A percentile compares a stretch with the other conserved stretches of the same genome.
Evolutionary conservation across 1,140 invertebrate species (phyloP).

Genomic region (Chironomus striatipennis): DNA sequence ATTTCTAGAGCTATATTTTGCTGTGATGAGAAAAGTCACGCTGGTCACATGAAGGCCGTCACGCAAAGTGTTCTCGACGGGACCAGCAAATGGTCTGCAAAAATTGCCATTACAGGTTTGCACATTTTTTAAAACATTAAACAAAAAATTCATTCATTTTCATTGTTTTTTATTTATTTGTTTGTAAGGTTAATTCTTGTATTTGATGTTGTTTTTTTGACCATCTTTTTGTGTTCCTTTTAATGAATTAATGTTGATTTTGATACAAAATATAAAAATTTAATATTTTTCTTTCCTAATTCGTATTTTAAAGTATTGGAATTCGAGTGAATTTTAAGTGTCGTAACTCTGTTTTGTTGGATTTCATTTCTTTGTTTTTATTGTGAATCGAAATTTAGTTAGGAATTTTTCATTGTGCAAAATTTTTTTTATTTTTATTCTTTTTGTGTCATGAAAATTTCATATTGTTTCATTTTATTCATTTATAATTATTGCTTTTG

Average conservation of each 20-base stretch:
- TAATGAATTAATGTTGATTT: not conserved
- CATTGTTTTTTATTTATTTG: not conserved
- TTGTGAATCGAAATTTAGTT: too few species aligned
- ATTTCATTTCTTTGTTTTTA: too few species aligned
- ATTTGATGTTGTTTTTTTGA: not conserved
- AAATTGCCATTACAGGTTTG: conserved; percentile 99
- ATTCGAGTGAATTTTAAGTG: too few species aligned
- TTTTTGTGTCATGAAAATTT: too few species aligned
- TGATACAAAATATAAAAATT: not conserved
- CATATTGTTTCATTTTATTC: too few species aligned
- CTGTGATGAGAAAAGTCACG: conserved; percentile 89
- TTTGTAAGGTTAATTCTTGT: too few species aligned
- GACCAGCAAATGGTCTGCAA: conserved; percentile 99
- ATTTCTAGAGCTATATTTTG: conserved; percentile 86
- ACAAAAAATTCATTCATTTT: conserved; percentile 22
- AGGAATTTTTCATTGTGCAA: too few species aligned
- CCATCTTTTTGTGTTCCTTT: not conserved
- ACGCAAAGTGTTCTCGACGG: conserved; percentile 99
- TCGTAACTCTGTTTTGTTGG: too few species aligned
- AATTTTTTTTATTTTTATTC: too few species aligned
- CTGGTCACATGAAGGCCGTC: conserved; percentile 92
- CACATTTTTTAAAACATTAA: conserved; percentile 31
- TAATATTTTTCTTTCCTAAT: not conserved
- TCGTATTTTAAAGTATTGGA: too few species aligned
- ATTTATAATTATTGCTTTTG: too few species aligned